phyloP scores from a whole-genome alignment of 1,140 invertebrate genomes.

The Atta colombica region DNA sequence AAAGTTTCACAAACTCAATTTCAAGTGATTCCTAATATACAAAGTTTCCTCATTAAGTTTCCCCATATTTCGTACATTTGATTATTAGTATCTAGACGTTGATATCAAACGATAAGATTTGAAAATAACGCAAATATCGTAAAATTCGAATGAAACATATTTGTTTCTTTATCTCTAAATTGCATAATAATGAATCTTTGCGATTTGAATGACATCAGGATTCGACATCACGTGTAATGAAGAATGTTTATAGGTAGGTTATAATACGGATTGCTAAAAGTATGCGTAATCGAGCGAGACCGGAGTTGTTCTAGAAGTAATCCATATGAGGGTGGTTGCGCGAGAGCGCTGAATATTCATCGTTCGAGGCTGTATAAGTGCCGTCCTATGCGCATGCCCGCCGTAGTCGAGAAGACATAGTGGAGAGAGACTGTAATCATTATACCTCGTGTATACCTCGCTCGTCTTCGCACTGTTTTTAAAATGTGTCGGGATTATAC shows the following conservation, averaged over 20 bases:
- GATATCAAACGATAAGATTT: not conserved
- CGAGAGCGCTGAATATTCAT: conserved; percentile 67
- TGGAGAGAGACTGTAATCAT: conserved; percentile 63
- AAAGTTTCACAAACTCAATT: conserved; percentile 24
- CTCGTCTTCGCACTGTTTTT: conserved; percentile 56
- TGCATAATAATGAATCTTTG: not conserved
- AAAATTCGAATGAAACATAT: not conserved
- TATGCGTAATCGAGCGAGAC: conserved; percentile 55
- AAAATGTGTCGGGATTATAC: conserved; percentile 16
- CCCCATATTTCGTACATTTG: not conserved
- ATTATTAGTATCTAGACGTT: not conserved
- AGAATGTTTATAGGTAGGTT: not conserved
- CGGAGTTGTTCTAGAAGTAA: conserved; percentile 56
- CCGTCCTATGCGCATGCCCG: conserved; percentile 33
- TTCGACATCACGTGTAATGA: not conserved
- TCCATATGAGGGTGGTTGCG: conserved; percentile 68
- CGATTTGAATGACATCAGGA: not conserved
- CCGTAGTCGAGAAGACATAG: conserved; percentile 31
- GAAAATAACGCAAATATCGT: not conserved
- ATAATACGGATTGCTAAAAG: conserved; percentile 32
- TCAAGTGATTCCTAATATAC: not conserved
- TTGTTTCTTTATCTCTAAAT: not conserved
- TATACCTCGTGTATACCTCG: conserved; percentile 46
- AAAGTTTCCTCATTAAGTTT: conserved; percentile 24
- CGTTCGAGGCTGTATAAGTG: conserved; percentile 31